These are phyloP conservation scores for zebrafish (Danio rerio) DNA, from an alignment of 2,113 vertebrate species.

Conservation along the genomic window DNA sequence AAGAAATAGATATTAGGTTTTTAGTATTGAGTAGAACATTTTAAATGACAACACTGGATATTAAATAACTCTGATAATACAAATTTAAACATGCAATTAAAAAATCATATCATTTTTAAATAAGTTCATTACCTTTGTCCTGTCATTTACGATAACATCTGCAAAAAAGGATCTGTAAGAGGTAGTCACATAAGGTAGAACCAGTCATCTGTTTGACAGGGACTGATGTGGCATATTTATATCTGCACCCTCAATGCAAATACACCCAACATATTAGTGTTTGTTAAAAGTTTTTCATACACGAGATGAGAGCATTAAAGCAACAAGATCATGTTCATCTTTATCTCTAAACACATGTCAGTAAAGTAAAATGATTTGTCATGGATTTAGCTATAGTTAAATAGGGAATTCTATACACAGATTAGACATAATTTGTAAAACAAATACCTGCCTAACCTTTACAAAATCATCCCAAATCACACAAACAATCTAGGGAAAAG, in stretches of 20 bases:
- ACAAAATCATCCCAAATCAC: no score
- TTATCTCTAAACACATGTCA: background rate
- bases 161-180: background rate
- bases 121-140: background rate
- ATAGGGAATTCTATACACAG: background rate
- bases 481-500: no score
- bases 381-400: background rate
- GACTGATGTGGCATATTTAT: background rate
- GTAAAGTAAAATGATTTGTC: background rate
- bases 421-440: background rate
- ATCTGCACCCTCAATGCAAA: background rate
- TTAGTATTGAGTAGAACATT: background rate
- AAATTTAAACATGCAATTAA: no score
- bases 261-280: slow-evolving; percentile 1
- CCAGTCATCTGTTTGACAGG: background rate
- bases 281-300: background rate
- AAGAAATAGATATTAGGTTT: background rate
- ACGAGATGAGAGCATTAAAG: background rate
- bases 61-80: background rate
- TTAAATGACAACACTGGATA: background rate
- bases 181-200: background rate
- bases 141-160: background rate
- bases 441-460: background rate
- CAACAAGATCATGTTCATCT: background rate
- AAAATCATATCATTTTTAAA: no score